These are phyloP conservation scores for Ciconia maguari DNA, from an alignment of 2,113 vertebrate species.

Conservation along the genomic window DNA sequence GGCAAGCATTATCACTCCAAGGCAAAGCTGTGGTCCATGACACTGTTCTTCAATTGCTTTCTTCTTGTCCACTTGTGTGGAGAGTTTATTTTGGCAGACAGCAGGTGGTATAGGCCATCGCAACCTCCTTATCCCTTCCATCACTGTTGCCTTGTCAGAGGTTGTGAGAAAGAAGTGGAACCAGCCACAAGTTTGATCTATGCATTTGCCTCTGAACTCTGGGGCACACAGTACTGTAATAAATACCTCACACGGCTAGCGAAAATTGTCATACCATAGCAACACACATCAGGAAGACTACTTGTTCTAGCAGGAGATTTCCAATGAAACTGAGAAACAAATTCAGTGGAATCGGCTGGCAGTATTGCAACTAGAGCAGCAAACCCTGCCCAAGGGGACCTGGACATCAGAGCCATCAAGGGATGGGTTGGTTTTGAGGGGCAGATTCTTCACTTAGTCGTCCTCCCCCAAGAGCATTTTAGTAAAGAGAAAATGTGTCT, in stretches of 20 bases:
- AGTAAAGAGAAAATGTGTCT: not conserved
- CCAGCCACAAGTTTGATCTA: not conserved
- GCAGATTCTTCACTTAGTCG: not conserved
- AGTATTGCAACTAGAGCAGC: not conserved
- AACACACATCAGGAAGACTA: not conserved
- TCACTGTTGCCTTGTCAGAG: not conserved
- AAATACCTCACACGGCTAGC: not conserved
- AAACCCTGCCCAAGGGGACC: not conserved
- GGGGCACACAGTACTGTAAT: not conserved
- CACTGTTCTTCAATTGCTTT: not conserved
- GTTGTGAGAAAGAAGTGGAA: not conserved
- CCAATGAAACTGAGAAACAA: not conserved
- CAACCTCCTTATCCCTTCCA: not conserved
- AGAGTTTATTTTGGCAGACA: not conserved
- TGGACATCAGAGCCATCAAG: accelerated
- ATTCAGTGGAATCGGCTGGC: accelerated
- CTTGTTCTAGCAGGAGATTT: not conserved
- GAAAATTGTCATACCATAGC: not conserved
- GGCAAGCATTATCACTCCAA: not conserved
- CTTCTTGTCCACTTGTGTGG: not conserved
- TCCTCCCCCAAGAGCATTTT: not conserved
- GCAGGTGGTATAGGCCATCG: not conserved
- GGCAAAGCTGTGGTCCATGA: not conserved
- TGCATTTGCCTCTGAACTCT: not conserved
- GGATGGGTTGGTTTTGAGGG: not conserved